Base-by-base conservation (phyloP, 2,113 vertebrate genomes). In the Phalacrocorax pelagicus region DNA sequence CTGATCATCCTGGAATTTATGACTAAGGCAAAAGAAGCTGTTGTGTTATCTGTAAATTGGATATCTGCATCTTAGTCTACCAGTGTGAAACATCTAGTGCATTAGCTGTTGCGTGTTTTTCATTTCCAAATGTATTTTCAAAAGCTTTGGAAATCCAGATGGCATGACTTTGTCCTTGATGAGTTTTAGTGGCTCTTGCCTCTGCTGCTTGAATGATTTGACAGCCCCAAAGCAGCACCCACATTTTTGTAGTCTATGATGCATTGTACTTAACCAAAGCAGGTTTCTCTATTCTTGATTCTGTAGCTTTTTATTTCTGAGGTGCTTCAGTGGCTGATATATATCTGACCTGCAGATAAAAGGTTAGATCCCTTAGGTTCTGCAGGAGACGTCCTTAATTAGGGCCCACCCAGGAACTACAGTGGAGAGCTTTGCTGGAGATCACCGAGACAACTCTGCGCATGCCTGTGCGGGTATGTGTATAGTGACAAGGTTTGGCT, bases 1-100 rank as follows among this genome's bases (percentile, higher is more conserved):
- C 92, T 79, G 83, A 95, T 97, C 77, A 91, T 79, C 59, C 73
- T 80, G 52, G 69, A 94, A 96, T 88, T 92, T 96, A 92, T 94
- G 92, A 66, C 88, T 91, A 92, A 95, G 86, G 58, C 49, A 89
- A 94, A 86, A 89, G 86, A 67, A 92, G 30, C 57, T 69, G 51
- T 85, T 95, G 36, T 82, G 55, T 89, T 97, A 85, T 91, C 83
- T 91, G 61, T 79, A 92, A 96, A 91, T 93, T 94, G 36, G 27
- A 46, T 93, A 81, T 88, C 81, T 89, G 61, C 66, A 67, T 81
- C 66, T 63, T 69, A 88, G 73, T 79, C 86, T 63, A 59, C 40
- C 3, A 2, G 14, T 75, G 61, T 91, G 78, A 86, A 89, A 46
- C 79, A 87, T 58, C 73, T 81, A 73, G 38, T 34, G 27, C 70